Base-by-base conservation (phyloP, 2,113 vertebrate genomes). In the Potamarius usumacintae region DNA sequence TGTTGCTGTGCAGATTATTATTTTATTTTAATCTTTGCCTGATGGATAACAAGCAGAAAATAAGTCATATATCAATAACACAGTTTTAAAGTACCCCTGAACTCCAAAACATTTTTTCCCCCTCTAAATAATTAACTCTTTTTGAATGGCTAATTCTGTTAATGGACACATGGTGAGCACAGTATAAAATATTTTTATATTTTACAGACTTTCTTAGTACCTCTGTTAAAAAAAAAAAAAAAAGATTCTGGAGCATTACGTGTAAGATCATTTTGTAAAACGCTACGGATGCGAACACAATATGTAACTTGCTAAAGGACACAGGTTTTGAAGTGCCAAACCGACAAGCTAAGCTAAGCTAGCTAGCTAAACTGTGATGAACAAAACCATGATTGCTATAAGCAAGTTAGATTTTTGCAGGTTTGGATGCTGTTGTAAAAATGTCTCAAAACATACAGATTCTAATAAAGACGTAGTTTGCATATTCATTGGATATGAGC, bases 1-100 rank as follows among this genome's bases (percentile, higher is more conserved):
- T 86, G 53, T 65, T 78, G 42, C 62, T 20, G 18, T 71, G 42
- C 52, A 83, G 30, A 84, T 57, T 67, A n/a, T 57, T 62, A 60
- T 42, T 34, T 48, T 87, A 86, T 78, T 2, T 25, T 42, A 72
- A 63, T 82, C 55, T 57, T n/a, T 25, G 42, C 20, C 69, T 77
- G 53, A 65, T 67, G 27, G 7, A 80, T 53, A 89, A 76, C 76
- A 25, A n/a, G 7, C 71, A 80, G 42, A 79, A 62, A 83, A 55
- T 60, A 53, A 82, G 7, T 42, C 2, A 62, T 57, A 42, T 20
- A 57, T 69, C 63, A 53, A 53, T 55, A 55, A 53, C 53, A 7
- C 25, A 0, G 12, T 27, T 53, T 50, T 76, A 50, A 76, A 76
- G 72, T 80, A 30, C 27, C 78, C 78, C 57, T 34, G 20, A 62